These are phyloP conservation scores for Tauraco erythrolophus DNA, from an alignment of 2,113 vertebrate genomes.

Conservation along the genomic window DNA sequence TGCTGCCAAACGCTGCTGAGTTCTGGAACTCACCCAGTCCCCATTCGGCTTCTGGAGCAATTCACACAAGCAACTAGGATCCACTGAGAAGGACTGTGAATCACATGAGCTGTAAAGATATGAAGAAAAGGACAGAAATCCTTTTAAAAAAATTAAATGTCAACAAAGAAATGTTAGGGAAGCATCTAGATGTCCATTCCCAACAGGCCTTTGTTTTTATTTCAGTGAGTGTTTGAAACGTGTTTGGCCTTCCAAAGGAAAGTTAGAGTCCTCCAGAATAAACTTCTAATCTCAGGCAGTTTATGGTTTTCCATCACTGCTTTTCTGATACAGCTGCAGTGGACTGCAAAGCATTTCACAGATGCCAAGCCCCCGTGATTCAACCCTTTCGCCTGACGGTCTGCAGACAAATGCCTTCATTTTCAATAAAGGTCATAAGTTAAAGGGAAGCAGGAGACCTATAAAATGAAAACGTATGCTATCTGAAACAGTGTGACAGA, in stretches of 20 bases:
- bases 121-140: neutral
- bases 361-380: neutral
- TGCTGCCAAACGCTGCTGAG: neutral
- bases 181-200: neutral
- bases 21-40: neutral
- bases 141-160: neutral
- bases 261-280: neutral
- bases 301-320: neutral
- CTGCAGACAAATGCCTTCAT: neutral
- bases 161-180: neutral
- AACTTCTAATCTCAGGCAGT: neutral
- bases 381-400: neutral
- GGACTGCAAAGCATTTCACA: neutral
- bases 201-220: neutral
- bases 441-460: constrained; percentile 52
- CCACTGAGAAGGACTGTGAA: neutral
- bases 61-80: neutral
- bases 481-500: neutral
- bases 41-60: neutral
- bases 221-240: neutral
- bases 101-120: neutral
- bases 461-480: constrained; percentile 30
- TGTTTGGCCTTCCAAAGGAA: neutral
- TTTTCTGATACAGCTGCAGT: neutral
- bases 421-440: constrained; percentile 57